Evolutionary conservation across 2,113 vertebrate species (phyloP).

Genomic region (Telmatochromis brachygnathus): DNA sequence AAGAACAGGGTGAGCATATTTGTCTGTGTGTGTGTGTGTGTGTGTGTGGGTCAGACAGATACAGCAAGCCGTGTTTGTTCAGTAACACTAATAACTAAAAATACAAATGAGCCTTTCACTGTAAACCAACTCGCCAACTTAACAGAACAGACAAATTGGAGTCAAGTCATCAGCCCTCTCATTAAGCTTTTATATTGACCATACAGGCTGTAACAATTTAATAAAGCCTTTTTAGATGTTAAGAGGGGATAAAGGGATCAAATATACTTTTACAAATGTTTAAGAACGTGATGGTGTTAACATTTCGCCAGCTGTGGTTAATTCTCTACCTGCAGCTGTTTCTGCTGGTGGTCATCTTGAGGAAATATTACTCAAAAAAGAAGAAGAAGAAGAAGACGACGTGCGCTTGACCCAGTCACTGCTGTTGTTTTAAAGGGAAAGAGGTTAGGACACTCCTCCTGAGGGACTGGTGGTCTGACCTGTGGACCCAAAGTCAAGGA

Average conservation of each 20-base stretch:
- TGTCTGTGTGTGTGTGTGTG: conserved; percentile 2
- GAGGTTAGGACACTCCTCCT: conserved; percentile 53
- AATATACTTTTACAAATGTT: conserved; percentile 11
- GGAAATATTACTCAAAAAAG: conserved; percentile 13
- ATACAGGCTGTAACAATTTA: background rate
- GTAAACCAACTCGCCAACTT: conserved; percentile 13
- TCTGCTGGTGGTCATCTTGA: conserved; percentile 39
- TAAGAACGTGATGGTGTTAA: background rate
- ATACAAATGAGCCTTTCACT: conserved; percentile 6
- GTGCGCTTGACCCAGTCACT: conserved; percentile 28
- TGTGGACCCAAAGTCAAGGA: conserved; percentile 34
- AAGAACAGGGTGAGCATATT: conserved; percentile 52
- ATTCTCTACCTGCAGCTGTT: conserved; percentile 45
- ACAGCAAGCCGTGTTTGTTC: background rate
- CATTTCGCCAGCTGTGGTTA: conserved; percentile 8
- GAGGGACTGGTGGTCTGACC: conserved; percentile 50
- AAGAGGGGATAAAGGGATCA: conserved; percentile 11
- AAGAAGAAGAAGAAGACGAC: conserved; percentile 17
- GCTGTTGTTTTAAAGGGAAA: conserved; percentile 62
- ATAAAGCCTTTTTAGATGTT: conserved; percentile 16
- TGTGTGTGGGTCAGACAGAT: background rate
- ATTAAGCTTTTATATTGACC: conserved; percentile 32
- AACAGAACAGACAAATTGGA: conserved; percentile 16
- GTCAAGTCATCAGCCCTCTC: background rate
- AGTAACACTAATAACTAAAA: conserved; percentile 25